A percentile compares a stretch with the other conserved stretches of the same genome.
These are phyloP conservation scores for Regulus satrapa DNA, from an alignment of 2,113 vertebrate genomes.

Conservation along the genomic window DNA sequence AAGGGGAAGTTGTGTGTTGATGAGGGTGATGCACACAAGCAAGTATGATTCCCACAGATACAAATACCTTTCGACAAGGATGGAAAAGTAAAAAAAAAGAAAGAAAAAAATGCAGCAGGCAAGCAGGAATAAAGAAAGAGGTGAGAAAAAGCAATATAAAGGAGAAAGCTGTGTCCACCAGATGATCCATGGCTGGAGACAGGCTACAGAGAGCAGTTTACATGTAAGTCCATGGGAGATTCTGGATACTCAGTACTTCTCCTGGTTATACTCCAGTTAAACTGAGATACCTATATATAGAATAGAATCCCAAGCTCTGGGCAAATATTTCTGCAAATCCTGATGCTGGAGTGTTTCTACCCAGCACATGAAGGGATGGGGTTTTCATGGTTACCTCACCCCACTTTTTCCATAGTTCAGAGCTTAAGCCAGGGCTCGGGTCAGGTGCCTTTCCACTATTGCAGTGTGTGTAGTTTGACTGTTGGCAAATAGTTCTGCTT, in stretches of 20 bases:
- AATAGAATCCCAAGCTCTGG: neutral
- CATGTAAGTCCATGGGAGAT: neutral
- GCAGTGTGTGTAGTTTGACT: neutral
- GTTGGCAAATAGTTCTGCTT: neutral
- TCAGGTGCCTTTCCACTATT: neutral
- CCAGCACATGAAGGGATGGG: neutral
- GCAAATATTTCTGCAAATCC: neutral
- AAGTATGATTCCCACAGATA: neutral
- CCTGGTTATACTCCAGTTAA: neutral
- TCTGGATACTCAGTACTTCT: neutral
- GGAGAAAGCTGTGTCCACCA: neutral
- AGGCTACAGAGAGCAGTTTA: neutral
- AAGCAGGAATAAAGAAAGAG: neutral
- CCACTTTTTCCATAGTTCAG: neutral
- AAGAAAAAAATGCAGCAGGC: neutral
- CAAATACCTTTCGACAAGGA: neutral
- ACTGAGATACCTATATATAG: neutral
- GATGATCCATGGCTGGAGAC: neutral
- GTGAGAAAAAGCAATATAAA: neutral
- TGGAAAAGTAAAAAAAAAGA: neutral
- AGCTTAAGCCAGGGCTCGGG: neutral
- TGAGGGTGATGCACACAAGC: neutral
- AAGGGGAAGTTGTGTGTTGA: neutral
- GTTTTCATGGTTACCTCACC: neutral
- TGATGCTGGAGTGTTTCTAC: neutral